phyloP scores from a whole-genome alignment of 2,797 vertebrate species.

The Mionectes olivaceus region DNA sequence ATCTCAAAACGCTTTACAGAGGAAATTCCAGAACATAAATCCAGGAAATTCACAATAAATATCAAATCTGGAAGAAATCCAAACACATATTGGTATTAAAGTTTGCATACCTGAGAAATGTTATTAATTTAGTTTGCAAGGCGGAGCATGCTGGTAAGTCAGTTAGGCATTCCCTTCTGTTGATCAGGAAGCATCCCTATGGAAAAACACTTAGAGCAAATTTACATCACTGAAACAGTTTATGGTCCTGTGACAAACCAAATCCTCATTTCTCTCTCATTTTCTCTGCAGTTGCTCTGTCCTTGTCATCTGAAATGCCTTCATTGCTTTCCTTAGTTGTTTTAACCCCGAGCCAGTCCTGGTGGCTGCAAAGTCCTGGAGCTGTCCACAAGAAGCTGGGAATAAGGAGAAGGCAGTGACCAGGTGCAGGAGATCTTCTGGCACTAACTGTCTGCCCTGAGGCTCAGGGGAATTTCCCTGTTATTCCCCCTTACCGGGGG shows the following conservation, averaged over 20 bases:
- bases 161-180: neutral
- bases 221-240: neutral
- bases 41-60: constrained; percentile 26
- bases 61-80: constrained; percentile 18
- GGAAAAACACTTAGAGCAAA: neutral
- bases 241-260: neutral
- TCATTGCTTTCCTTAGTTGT: neutral
- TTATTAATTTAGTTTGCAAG: constrained; percentile 13
- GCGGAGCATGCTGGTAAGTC: neutral
- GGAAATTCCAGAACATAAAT: constrained; percentile 38
- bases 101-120: neutral
- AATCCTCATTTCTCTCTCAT: neutral
- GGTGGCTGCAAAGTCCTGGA: neutral
- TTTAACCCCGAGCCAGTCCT: neutral
- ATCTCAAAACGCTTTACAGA: constrained; percentile 2
- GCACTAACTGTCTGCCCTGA: neutral
- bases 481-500: neutral
- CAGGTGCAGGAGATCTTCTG: neutral
- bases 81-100: constrained; percentile 1
- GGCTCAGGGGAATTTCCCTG: neutral
- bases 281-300: neutral
- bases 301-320: neutral
- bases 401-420: neutral
- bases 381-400: neutral
- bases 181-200: neutral